These are phyloP conservation scores for Colletes collaris DNA, from an alignment of 2,888 invertebrate genomes.

Conservation along the genomic window DNA sequence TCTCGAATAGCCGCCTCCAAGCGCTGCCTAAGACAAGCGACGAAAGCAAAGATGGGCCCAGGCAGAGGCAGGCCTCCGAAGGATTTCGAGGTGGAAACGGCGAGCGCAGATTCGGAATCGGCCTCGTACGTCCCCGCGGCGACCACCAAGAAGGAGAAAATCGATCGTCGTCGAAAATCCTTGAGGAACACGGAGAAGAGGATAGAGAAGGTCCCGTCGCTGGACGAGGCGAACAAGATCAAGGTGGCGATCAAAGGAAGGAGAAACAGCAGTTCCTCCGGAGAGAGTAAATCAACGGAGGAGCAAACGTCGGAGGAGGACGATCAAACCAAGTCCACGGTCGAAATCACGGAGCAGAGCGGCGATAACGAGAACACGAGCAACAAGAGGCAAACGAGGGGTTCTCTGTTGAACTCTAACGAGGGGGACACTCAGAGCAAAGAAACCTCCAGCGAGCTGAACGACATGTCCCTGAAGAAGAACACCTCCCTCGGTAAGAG, in stretches of 20 bases:
- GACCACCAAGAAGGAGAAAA: slow-evolving; percentile 47
- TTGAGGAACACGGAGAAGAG: slow-evolving; percentile 71
- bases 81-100: slow-evolving; percentile 7
- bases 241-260: slow-evolving; percentile 22
- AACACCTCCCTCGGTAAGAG: slow-evolving; percentile 60
- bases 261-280: slow-evolving; percentile 26
- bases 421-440: slow-evolving; percentile 40
- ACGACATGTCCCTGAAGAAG: slow-evolving; percentile 23
- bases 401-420: slow-evolving; percentile 36
- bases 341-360: slow-evolving; percentile 1
- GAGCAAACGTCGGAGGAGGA: background rate
- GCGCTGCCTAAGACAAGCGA: slow-evolving; percentile 53
- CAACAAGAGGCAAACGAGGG: slow-evolving; percentile 52
- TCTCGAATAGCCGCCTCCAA: slow-evolving; percentile 48
- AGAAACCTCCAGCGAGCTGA: slow-evolving; percentile 23
- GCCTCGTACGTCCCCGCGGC: background rate
- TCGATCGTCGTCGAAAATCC: slow-evolving; percentile 70
- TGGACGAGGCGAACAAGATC: slow-evolving; percentile 20
- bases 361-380: slow-evolving; percentile 5
- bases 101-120: background rate
- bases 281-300: background rate
- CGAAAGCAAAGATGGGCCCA: slow-evolving; percentile 24
- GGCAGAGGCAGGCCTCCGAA: background rate
- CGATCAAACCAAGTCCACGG: background rate
- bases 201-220: background rate